Base-by-base conservation (phyloP, 2,888 invertebrate genomes). In the Chalcis sispes region DNA sequence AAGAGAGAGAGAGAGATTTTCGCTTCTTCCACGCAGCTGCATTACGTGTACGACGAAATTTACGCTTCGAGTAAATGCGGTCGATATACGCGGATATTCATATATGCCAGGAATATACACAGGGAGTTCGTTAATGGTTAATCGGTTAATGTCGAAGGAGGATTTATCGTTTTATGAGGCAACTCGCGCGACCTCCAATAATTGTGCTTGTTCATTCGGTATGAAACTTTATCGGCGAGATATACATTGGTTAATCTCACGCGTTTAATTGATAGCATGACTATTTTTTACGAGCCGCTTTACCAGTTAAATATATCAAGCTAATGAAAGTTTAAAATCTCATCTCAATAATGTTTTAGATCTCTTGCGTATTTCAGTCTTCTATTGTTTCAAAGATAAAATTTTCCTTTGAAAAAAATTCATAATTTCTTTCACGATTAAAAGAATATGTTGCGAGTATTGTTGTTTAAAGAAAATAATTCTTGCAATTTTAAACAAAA, bases 131-230 rank as follows among this genome's bases (percentile, higher is more conserved):
- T 4, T 15, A 32, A 46, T 29, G 10, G 29, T 58, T 46, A 13
- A 56, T 67, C 67, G 23, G 42, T 67, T 67, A 67, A 54, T 25
- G 42, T 54, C 54, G 54, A 66, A 54, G n/a, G 25, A 25, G 27
- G 56, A 67, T 67, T 67, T 67, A 56, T 67, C 20, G 46, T 29
- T 56, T 46, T 13, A 42, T 18, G 27, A 66, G 40, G 8, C 15
- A 42, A 42, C 8, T 2, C 13, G 15, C n/a, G 15, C 42, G 42
- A 42, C 42, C 15, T 32, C 15, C 15, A 13, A 13, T n/a, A n/a
- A 8, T 42, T 8, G 20, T 36, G 13, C 18, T 40, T 59, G 23
- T 15, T 15, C 10, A 52, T 3, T 23, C 36, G 10, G 4, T 7
- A 36, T 7, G 5, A 36, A 4, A 4, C 42, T 42, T 42, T 42